These are phyloP conservation scores for Ceyx cyanopectus DNA, from an alignment of 2,113 vertebrate genomes.

Conservation along the genomic window DNA sequence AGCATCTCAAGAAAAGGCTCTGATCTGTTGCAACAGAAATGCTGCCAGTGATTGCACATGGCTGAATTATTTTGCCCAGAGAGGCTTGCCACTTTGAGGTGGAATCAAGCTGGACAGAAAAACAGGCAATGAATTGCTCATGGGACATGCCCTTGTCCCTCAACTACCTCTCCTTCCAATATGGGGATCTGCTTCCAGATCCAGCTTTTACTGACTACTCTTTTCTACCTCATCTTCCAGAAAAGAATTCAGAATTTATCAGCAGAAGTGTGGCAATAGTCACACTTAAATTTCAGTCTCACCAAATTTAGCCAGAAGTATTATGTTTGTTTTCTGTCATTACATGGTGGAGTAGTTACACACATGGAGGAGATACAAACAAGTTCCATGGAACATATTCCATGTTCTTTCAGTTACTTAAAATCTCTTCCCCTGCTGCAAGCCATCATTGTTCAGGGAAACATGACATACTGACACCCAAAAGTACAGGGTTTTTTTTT, in stretches of 20 bases:
- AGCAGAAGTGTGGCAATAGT: not conserved
- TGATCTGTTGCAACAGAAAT: not conserved
- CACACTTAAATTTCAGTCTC: not conserved
- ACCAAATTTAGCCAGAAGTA: not conserved
- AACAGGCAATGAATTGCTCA: not conserved
- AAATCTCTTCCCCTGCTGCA: not conserved
- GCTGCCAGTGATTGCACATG: not conserved
- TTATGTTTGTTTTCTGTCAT: not conserved
- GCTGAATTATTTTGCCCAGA: not conserved
- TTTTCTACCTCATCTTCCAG: not conserved
- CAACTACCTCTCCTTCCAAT: not conserved
- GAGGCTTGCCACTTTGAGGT: not conserved
- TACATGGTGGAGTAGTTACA: not conserved
- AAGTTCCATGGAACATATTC: not conserved
- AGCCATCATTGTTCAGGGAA: not conserved
- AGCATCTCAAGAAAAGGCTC: not conserved
- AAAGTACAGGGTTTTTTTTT: not conserved
- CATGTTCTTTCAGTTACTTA: not conserved
- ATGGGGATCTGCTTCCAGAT: not conserved
- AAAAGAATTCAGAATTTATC: not conserved
- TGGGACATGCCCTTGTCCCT: not conserved
- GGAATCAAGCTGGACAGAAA: not conserved
- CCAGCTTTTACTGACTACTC: not conserved
- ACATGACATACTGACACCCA: not conserved
- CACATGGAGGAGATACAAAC: not conserved